Evolutionary conservation across 2,797 vertebrate species (phyloP), one percentile per base, ranked within the genome.

Genomic region (Bovichtus variegatus): DNA sequence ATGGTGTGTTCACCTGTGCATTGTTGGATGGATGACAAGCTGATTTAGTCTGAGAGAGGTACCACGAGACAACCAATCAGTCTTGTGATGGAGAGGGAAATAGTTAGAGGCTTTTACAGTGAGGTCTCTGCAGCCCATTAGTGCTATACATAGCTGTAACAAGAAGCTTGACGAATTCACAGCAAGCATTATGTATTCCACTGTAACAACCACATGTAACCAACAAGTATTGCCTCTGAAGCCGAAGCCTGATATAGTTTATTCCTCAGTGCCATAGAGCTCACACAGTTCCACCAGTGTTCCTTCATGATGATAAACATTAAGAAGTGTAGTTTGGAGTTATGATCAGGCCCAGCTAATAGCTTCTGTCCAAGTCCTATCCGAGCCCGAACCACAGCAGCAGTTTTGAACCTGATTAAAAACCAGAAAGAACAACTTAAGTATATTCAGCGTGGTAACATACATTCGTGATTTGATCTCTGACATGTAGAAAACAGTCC

Each of bases 51-150:
- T 25, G 29, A 44, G 34, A 41, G 36, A 60, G 11, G 2, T 0
- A 19, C 23, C 58, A 54, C 1, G 25, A 60, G 44, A 65, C 46
- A 74, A 36, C 10, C 55, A 15, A 38, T 53, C 47, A 41, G 59
- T 36, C 41, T 34, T 49, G 59, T 74, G 74, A 63, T 62, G 38
- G 36, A 47, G 23, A 51, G 15, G 34, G 1, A 63, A 63, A 43
- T 13, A 49, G 38, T 73, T 44, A 34, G 15, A 47, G 53, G 16
- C 34, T 58, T 68, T 61, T 61, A 66, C 53, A 31, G 31, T 43
- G 38, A 60, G 23, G 9, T 65, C 16, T 21, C 13, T 40, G 16
- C 54, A 21, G 27, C 73, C 29, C 8, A 9, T 10, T 18, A 21
- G 13, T 47, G 54, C 9, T 49, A 49, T 3, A 18, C 44, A 41